Conservation (phyloP, 2,888 invertebrate genomes). For the Sminthurides aquaticus region DNA sequence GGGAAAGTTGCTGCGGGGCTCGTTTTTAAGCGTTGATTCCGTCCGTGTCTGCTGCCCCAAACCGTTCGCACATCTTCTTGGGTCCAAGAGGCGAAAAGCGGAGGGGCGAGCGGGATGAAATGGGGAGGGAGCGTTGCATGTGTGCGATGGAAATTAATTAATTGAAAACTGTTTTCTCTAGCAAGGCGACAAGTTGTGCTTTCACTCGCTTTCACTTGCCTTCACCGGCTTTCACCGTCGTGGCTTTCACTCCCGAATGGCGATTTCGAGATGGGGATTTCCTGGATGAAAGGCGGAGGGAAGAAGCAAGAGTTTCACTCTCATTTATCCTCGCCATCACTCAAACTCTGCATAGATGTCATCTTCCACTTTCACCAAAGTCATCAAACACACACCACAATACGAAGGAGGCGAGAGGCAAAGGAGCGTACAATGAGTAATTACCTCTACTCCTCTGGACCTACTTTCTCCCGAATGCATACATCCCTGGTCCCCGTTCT, state of each 20-base stretch:
- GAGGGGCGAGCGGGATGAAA: no score
- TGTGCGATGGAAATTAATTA: not conserved
- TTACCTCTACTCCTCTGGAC: not conserved
- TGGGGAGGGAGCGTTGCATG: not conserved
- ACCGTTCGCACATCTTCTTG: not conserved
- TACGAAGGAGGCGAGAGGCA: not conserved
- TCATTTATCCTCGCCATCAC: not conserved
- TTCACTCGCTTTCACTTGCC: not conserved
- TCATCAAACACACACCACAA: not conserved
- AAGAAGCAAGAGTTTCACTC: no score
- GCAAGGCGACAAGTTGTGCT: no score
- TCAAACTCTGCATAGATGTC: not conserved
- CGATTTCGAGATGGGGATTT: no score
- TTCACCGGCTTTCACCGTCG: not conserved
- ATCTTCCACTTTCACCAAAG: not conserved
- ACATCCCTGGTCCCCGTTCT: not conserved
- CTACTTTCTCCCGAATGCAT: not conserved
- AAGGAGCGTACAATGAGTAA: not conserved
- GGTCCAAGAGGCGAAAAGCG: not conserved
- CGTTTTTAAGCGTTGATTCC: not conserved
- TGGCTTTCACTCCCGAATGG: no score
- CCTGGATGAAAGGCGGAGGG: no score
- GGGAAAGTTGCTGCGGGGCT: no score
- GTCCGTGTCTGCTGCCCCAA: not conserved
- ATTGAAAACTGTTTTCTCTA: not conserved